Base-by-base conservation (phyloP, 1,140 invertebrate species). In the Hylaeus volcanicus region DNA sequence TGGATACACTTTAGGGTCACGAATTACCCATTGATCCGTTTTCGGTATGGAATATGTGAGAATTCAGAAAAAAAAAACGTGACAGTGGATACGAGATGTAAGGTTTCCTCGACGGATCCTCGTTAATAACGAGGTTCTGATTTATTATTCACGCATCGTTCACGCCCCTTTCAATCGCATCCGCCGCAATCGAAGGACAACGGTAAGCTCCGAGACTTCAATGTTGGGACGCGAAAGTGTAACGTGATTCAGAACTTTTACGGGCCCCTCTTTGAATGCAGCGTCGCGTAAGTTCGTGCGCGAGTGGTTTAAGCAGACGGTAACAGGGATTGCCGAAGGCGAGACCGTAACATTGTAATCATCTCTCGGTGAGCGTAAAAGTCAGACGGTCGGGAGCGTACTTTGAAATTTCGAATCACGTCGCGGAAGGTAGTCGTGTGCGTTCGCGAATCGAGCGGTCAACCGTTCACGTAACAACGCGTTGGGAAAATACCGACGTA, bases 351-450 rank as follows among this genome's bases (percentile, higher is more conserved):
- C 51, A 58, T 68, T 48, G 74, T 76, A 68, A 68, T 76, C 74
- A 76, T 58, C 64, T 58, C 64, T 15, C 37, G 26, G 12, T 4
- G 37, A 43, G 61, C 15, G 51, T 66, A 55, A 66, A 75, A 55
- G 48, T 69, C 53, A 56, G 65, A 5, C 26, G 64, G 68, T 48
- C 53, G 55, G 60, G 65, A 69, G 65, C n/a, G 43, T 8, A 51
- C 41, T 69, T 69, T 60, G 65, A 60, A 58, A n/a, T 76, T 60
- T 76, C 53, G 55, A 70, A 48, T 56, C 74, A 75, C 63, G 63
- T 75, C 74, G 74, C 51, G 6, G 26, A 53, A 53, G 15, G 48
- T 41, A 45, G 48, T 41, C 60, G 65, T 51, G 65, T 45, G 26
- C 26, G 65, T 51, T 66, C 64, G 64, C 64, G 64, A 66, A 48